Conservation (phyloP, 2,113 vertebrate genomes). For the Thermophis baileyi region DNA sequence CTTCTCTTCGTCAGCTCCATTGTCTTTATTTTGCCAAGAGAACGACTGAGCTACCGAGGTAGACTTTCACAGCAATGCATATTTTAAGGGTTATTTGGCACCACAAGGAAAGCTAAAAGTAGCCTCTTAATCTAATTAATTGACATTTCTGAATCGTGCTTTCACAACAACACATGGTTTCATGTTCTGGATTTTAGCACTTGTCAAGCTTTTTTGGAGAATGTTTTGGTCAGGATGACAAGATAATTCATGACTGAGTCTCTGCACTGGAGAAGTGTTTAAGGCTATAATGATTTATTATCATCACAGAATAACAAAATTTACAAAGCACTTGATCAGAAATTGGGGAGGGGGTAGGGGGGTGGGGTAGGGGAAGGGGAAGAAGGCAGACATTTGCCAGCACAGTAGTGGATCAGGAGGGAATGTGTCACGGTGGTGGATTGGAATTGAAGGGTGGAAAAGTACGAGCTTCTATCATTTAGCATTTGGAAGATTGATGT, state of each 20-base stretch:
- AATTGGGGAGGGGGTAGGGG: slow-evolving; percentile 46
- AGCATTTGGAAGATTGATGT: neutral
- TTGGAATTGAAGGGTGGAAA: slow-evolving; percentile 19
- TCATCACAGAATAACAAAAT: slow-evolving; percentile 87
- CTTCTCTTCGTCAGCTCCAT: slow-evolving; percentile 71
- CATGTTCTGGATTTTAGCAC: slow-evolving; percentile 87
- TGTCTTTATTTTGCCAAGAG: slow-evolving; percentile 68
- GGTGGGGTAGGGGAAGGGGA: neutral
- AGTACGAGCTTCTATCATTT: neutral
- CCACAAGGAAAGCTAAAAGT: slow-evolving; percentile 82
- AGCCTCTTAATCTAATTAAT: slow-evolving; percentile 89
- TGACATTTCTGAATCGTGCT: slow-evolving; percentile 86
- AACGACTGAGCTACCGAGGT: slow-evolving; percentile 71
- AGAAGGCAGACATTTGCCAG: slow-evolving; percentile 76
- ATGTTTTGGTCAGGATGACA: slow-evolving; percentile 87
- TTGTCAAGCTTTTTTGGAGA: slow-evolving; percentile 86
- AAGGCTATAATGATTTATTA: slow-evolving; percentile 89
- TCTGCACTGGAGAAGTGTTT: slow-evolving; percentile 82
- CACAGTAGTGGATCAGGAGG: slow-evolving; percentile 60
- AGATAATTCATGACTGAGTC: slow-evolving; percentile 86
- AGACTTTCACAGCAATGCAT: slow-evolving; percentile 76
- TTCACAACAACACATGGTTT: slow-evolving; percentile 89
- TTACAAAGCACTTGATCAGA: slow-evolving; percentile 81
- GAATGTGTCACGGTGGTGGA: slow-evolving; percentile 4
- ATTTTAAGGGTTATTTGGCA: slow-evolving; percentile 86